Evolutionary conservation across 2,888 invertebrate genomes (phyloP).

Genomic region (Pyrochroa serraticornis): DNA sequence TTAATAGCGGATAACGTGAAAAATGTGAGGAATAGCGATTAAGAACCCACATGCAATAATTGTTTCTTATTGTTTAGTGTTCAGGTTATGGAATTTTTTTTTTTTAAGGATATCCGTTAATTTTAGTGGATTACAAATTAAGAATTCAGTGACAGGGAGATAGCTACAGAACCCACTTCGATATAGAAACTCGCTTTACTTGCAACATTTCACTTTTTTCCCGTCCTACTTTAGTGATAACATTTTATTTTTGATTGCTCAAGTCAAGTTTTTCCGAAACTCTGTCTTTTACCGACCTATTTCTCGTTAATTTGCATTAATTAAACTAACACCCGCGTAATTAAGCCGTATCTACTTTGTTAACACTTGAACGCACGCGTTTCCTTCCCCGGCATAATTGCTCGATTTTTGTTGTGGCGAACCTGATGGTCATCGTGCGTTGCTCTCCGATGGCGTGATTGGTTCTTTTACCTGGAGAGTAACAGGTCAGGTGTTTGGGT

Average conservation of each 20-base stretch:
- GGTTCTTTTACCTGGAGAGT: conserved; percentile 38
- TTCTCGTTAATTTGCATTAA: not conserved
- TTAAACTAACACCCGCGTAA: conserved; percentile 4
- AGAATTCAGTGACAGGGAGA: no score
- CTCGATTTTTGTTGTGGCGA: conserved; percentile 23
- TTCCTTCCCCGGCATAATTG: conserved; percentile 9
- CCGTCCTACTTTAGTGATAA: conserved; percentile 5
- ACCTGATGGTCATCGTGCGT: conserved; percentile 23
- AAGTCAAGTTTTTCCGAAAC: not conserved
- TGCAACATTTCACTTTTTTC: conserved; percentile 13
- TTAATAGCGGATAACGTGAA: no score
- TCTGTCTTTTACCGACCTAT: not conserved
- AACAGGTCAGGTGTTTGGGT: conserved; percentile 38
- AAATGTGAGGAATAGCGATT: no score
- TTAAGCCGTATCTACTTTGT: not conserved
- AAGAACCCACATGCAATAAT: no score
- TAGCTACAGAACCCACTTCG: no score
- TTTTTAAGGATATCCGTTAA: no score
- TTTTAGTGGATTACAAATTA: no score
- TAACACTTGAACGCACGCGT: no score
- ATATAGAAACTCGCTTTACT: not conserved
- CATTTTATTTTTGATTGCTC: no score
- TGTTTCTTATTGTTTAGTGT: no score
- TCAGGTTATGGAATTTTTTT: no score
- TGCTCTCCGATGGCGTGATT: conserved; percentile 35